Conservation (phyloP, 2,113 vertebrate species). For the Ameiurus melas region DNA sequence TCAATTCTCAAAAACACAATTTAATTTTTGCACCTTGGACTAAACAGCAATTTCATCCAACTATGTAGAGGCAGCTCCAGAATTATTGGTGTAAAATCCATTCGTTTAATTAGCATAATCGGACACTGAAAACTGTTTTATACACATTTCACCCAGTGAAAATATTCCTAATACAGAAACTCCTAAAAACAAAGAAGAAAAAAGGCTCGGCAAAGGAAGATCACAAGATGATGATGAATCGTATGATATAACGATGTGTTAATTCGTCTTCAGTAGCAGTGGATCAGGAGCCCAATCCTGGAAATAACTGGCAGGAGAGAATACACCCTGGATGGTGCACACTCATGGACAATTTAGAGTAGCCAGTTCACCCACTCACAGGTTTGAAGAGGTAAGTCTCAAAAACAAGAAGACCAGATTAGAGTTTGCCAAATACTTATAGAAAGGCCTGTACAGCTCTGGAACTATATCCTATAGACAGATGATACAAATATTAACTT, state of each 20-base stretch:
- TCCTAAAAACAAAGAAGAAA: background rate
- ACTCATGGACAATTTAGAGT: no score
- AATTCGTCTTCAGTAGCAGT: background rate
- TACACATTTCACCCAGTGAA: background rate
- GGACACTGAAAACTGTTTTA: no score
- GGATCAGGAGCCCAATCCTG: background rate
- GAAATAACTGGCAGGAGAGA: background rate
- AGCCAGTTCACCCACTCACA: background rate
- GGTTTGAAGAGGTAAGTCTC: no score
- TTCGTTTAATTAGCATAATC: background rate
- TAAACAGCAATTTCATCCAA: background rate
- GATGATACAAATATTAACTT: no score
- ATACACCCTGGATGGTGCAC: background rate
- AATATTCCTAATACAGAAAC: background rate
- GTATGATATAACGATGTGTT: background rate
- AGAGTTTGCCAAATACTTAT: no score
- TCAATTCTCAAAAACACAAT: background rate
- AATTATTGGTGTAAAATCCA: background rate
- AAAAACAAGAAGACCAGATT: no score
- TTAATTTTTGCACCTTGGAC: background rate
- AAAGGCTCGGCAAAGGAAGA: no score
- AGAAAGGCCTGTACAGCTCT: no score
- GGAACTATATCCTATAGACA: no score
- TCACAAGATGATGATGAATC: background rate
- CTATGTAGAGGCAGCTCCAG: background rate